These are phyloP conservation scores for Chromis chromis DNA, from an alignment of 2,797 vertebrate genomes.

Conservation along the genomic window DNA sequence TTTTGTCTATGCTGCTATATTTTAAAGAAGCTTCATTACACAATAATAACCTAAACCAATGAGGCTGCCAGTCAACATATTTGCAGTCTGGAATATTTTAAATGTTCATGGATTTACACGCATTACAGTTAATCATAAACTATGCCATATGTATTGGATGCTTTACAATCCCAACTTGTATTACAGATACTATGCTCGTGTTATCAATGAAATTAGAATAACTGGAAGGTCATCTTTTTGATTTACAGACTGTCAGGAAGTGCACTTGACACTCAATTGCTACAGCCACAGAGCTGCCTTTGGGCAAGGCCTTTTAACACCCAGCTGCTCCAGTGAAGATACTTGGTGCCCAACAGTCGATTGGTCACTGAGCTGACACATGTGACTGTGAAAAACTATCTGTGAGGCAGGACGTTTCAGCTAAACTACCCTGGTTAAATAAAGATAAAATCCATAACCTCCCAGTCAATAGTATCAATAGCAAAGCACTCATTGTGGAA, in stretches of 20 bases:
- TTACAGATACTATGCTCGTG: not conserved
- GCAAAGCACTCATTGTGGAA: constrained; percentile 4
- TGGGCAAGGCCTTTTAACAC: constrained; percentile 46
- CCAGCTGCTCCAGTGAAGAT: constrained; percentile 35
- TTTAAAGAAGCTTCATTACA: constrained; percentile 2
- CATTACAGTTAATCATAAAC: constrained; percentile 1
- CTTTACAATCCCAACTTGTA: not conserved
- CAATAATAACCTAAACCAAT: not conserved
- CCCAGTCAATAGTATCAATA: constrained; percentile 30
- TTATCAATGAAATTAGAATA: constrained; percentile 14
- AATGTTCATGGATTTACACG: not conserved
- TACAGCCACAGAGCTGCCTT: constrained; percentile 30
- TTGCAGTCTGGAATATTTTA: not conserved
- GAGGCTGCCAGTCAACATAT: not conserved
- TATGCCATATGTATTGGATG: not conserved
- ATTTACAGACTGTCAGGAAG: constrained; percentile 8
- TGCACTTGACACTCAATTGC: not conserved
- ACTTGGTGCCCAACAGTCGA: constrained; percentile 9
- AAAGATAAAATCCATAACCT: constrained; percentile 44
- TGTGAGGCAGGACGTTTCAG: constrained; percentile 1
- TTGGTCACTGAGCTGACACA: not conserved
- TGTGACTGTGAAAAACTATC: constrained; percentile 6
- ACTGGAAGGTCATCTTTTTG: constrained; percentile 6
- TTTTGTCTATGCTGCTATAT: not conserved
- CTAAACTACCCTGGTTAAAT: constrained; percentile 32